Conservation (phyloP, 2,113 vertebrate species). For the Eptesicus fuscus region DNA sequence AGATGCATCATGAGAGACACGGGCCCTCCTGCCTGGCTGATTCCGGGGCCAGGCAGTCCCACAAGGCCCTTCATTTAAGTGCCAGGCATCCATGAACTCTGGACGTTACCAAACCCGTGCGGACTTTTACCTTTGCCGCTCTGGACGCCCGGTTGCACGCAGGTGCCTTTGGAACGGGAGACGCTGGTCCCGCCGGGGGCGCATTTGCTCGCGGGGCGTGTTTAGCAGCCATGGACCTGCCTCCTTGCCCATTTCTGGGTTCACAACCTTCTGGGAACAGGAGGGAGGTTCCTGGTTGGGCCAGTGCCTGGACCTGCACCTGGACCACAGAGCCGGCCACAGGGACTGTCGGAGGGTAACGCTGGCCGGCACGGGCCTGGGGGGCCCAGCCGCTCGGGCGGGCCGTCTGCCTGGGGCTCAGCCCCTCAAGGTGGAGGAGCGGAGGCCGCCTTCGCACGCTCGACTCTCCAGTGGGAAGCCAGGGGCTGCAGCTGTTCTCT, state of each 20-base stretch:
- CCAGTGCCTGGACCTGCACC: background rate
- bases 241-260: background rate
- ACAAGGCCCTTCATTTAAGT: background rate
- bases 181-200: rapidly evolving
- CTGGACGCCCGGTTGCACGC: rapidly evolving
- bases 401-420: background rate
- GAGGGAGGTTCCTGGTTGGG: background rate
- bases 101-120: slow-evolving; percentile 1
- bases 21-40: background rate
- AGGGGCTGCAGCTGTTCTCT: background rate
- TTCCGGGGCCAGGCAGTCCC: background rate
- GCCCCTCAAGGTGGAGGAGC: background rate
- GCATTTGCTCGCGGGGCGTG: background rate
- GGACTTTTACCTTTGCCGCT: background rate
- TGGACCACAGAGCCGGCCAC: rapidly evolving
- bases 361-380: background rate
- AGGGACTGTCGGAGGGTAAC: too few species aligned
- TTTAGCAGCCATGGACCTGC: rapidly evolving
- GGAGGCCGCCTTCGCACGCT: background rate
- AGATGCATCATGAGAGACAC: rapidly evolving
- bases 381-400: background rate
- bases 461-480: too few species aligned
- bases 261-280: background rate
- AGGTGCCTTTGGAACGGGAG: rapidly evolving
- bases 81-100: background rate